phyloP scores from a whole-genome alignment of 2,113 vertebrate species.

The Haemorhous mexicanus region DNA sequence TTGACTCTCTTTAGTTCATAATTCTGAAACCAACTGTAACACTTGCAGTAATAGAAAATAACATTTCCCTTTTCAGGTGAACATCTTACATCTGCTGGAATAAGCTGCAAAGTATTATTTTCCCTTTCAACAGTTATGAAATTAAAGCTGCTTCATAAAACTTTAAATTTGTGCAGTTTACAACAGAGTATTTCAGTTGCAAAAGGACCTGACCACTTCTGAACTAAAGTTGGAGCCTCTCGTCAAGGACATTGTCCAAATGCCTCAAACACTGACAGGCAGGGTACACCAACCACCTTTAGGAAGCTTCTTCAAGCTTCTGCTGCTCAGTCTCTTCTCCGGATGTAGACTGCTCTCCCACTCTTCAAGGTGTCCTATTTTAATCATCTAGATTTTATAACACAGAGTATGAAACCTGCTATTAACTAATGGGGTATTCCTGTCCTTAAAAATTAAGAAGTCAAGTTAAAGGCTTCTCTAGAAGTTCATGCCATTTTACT shows the following conservation, averaged over 20 bases:
- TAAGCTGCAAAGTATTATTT: background rate
- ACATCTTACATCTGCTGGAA: background rate
- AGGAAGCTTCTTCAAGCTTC: background rate
- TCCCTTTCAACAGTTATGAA: background rate
- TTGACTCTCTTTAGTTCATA: background rate
- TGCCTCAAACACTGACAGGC: background rate
- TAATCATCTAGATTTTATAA: background rate
- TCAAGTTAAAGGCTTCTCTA: background rate
- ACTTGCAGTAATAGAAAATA: background rate
- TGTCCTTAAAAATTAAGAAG: background rate
- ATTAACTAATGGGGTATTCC: background rate
- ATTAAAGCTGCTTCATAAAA: background rate
- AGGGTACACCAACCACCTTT: fast-evolving
- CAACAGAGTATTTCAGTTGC: background rate
- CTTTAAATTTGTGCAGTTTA: background rate
- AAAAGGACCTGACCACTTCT: background rate
- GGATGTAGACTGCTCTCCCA: background rate
- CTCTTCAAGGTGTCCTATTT: background rate
- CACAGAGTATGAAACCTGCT: background rate
- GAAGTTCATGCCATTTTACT: background rate
- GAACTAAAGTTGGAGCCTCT: background rate
- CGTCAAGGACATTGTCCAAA: background rate
- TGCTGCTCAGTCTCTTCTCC: background rate
- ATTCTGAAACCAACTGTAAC: background rate
- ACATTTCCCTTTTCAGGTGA: background rate